Evolutionary conservation across 1,140 invertebrate species (phyloP).

Genomic region (Coenobita brevimanus): DNA sequence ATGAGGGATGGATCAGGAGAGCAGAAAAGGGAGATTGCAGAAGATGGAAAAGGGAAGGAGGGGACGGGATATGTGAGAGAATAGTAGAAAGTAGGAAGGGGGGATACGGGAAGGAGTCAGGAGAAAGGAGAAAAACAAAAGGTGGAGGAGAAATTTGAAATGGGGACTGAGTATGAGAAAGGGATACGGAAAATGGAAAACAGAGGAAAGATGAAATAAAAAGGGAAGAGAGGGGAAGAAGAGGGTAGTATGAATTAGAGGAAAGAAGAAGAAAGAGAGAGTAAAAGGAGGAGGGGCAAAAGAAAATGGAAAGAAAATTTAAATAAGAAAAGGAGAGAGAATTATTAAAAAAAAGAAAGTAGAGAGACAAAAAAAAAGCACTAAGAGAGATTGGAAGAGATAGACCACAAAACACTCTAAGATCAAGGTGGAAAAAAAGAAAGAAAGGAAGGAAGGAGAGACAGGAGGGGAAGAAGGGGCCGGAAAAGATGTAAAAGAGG

Average conservation of each 20-base stretch:
- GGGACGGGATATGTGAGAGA: no score
- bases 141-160: conserved; percentile 29
- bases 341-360: background rate
- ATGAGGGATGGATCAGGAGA: background rate
- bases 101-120: background rate
- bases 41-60: background rate
- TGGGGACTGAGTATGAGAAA: conserved; percentile 23
- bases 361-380: background rate
- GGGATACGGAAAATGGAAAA: conserved; percentile 18
- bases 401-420: background rate
- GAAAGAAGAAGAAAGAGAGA: no score
- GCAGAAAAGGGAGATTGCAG: background rate
- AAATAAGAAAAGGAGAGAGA: background rate
- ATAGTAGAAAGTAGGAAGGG: background rate
- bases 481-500: background rate
- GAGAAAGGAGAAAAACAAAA: conserved; percentile 15
- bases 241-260: background rate
- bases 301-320: background rate
- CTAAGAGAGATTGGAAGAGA: no score
- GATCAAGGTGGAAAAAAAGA: no score
- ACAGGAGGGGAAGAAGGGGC: background rate
- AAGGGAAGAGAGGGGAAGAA: background rate
- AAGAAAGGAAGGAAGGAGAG: background rate
- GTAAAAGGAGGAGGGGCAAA: no score
- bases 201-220: conserved; percentile 10